Conservation (phyloP, 2,113 vertebrate genomes). For the Apus apus region DNA sequence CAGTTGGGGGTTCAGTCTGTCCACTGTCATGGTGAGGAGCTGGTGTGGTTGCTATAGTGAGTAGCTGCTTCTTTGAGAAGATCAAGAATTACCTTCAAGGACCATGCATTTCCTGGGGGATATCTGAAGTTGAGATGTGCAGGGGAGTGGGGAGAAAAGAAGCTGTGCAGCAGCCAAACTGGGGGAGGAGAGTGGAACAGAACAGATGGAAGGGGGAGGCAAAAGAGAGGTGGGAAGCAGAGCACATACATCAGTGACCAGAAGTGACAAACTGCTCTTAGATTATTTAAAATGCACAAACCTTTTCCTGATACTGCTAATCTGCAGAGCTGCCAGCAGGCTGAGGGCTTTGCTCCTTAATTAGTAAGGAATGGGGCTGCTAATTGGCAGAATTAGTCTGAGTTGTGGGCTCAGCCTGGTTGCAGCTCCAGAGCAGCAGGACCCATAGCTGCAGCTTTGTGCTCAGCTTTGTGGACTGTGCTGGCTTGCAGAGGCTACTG, state of each 20-base stretch:
- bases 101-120: not conserved
- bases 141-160: not conserved
- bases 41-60: not conserved
- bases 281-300: not conserved
- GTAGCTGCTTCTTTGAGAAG: not conserved
- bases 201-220: slow-evolving; percentile 54
- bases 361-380: slow-evolving; percentile 7
- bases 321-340: slow-evolving; percentile 19
- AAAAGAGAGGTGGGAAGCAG: not conserved
- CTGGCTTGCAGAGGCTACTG: not conserved
- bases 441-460: not conserved
- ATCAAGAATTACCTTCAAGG: not conserved
- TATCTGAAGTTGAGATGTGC: not conserved
- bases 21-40: not conserved
- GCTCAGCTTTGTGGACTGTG: not conserved
- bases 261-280: slow-evolving; percentile 15
- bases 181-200: slow-evolving; percentile 26
- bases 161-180: not conserved
- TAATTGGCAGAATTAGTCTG: slow-evolving; percentile 16
- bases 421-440: not conserved
- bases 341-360: slow-evolving; percentile 23
- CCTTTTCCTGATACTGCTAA: slow-evolving; percentile 18
- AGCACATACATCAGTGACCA: slow-evolving; percentile 38
- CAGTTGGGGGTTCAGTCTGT: not conserved
- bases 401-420: not conserved